Conservation (phyloP, 2,113 vertebrate genomes). For the Cinclus cinclus region DNA sequence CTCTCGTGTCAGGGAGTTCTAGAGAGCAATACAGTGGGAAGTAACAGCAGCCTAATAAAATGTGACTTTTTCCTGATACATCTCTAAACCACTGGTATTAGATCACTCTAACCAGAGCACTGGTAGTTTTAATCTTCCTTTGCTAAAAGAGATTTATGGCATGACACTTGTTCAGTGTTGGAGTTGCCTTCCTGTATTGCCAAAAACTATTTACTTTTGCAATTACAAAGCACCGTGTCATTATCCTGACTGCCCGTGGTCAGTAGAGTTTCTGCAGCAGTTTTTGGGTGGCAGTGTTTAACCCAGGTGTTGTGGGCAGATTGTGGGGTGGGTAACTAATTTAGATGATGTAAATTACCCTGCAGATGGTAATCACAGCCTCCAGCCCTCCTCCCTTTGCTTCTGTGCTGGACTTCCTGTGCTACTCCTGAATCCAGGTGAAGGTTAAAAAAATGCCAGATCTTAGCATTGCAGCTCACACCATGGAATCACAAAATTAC, state of each 20-base stretch:
- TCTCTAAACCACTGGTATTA: conserved; percentile 2
- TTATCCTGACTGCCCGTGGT: not conserved
- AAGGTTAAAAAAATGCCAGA: not conserved
- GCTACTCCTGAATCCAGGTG: not conserved
- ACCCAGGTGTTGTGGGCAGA: conserved; percentile 59
- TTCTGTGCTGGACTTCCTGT: not conserved
- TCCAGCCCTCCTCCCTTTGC: not conserved
- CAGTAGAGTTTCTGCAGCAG: not conserved
- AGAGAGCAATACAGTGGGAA: not conserved
- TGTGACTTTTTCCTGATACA: not conserved
- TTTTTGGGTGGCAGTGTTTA: conserved; percentile 11
- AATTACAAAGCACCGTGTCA: not conserved
- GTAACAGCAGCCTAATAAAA: conserved; percentile 16
- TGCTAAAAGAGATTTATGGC: not conserved
- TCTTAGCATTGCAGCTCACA: not conserved
- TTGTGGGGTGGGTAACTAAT: conserved; percentile 46
- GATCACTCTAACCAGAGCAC: not conserved
- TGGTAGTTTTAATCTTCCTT: not conserved
- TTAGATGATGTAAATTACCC: conserved; percentile 44
- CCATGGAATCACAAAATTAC: not conserved
- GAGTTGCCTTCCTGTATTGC: not conserved
- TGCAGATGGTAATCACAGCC: not conserved
- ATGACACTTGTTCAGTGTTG: not conserved
- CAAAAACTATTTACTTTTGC: not conserved
- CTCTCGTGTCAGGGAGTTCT: not conserved